Evolutionary conservation across 2,888 invertebrate species (phyloP).

Genomic region (Luperina nickerlii): DNA sequence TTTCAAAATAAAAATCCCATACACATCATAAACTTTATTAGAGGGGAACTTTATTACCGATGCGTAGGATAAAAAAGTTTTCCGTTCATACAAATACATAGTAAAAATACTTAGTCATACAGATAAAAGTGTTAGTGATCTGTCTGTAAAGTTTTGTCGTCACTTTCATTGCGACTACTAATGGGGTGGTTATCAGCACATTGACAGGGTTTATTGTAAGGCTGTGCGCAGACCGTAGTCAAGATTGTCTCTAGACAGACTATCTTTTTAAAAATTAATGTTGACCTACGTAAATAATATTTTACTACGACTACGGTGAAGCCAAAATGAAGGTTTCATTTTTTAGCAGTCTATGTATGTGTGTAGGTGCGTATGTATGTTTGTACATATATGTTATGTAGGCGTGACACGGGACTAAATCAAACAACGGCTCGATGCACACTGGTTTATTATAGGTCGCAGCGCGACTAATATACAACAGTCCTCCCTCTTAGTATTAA

Average conservation of each 20-base stretch:
- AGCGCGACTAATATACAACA: no score
- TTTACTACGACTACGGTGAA: background rate
- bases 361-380: no score
- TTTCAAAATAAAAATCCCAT: background rate
- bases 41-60: background rate
- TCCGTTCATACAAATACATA: slow-evolving; percentile 9
- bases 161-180: background rate
- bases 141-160: slow-evolving; percentile 40
- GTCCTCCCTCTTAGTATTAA: no score
- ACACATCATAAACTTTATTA: background rate
- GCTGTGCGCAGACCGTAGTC: background rate
- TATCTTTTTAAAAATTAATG: background rate
- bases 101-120: background rate
- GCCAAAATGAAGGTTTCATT: background rate
- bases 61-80: slow-evolving; percentile 10
- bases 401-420: no score
- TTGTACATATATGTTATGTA: no score
- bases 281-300: no score
- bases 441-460: no score
- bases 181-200: slow-evolving; percentile 9
- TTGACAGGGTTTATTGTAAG: slow-evolving; percentile 6
- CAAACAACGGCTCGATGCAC: no score
- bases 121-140: slow-evolving; percentile 21
- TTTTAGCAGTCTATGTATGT: background rate
- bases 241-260: background rate